Conservation (phyloP, 2,797 vertebrate species). For the Lacerta agilis region DNA sequence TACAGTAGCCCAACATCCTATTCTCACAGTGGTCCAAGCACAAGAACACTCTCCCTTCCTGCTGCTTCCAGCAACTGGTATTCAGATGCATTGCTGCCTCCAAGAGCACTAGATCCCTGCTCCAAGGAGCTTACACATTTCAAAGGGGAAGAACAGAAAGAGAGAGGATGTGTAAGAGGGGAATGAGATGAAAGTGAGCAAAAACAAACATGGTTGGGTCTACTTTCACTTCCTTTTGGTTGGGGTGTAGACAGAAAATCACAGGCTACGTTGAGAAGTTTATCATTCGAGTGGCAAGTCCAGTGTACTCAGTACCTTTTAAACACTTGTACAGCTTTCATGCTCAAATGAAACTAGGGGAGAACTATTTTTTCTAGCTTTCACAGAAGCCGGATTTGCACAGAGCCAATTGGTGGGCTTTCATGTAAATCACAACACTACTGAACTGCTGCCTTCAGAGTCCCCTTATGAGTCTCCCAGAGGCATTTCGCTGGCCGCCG, state of each 20-base stretch:
- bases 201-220: neutral
- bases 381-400: neutral
- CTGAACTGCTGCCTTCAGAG: neutral
- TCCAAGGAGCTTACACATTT: neutral
- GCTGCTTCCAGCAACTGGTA: no score
- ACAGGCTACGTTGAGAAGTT: neutral
- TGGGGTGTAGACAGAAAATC: neutral
- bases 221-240: neutral
- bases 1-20: no score
- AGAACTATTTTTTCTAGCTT: neutral
- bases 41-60: no score
- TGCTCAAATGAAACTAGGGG: neutral
- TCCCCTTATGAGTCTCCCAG: neutral
- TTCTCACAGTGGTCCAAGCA: no score
- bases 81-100: no score
- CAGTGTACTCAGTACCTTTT: neutral
- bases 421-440: neutral
- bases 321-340: neutral
- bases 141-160: neutral
- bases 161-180: neutral
- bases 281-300: neutral
- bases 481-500: neutral
- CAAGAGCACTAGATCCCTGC: neutral
- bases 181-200: neutral
- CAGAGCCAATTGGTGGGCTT: neutral